Evolutionary conservation across 2,113 vertebrate genomes (phyloP).

Genomic region (Condylura cristata): DNA sequence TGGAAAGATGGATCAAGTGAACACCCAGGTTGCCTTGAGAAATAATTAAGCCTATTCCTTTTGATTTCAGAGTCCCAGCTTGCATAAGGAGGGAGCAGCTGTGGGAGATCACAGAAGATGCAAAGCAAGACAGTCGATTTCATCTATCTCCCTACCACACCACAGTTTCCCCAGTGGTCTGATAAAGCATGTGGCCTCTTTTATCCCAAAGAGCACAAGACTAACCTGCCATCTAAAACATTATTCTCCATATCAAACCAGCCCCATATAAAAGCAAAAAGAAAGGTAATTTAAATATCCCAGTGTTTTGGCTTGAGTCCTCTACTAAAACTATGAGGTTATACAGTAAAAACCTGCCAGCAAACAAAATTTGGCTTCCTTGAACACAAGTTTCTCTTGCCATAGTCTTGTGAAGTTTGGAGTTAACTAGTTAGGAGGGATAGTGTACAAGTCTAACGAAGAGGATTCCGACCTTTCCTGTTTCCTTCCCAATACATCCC

Average conservation of each 20-base stretch:
- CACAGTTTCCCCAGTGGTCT: conserved; percentile 24
- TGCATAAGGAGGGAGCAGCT: conserved; percentile 72
- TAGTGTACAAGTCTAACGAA: background rate
- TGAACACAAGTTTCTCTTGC: conserved; percentile 33
- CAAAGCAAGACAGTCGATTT: conserved; percentile 56
- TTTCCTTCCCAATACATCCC: background rate
- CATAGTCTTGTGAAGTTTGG: background rate
- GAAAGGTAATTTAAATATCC: background rate
- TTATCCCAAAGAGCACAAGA: background rate
- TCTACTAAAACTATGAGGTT: conserved; percentile 3
- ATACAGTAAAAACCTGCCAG: background rate
- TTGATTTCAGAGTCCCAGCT: conserved; percentile 70
- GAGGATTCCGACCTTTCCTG: background rate
- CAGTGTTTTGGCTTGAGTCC: background rate
- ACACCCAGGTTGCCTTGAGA: conserved; percentile 46
- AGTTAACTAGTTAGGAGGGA: background rate
- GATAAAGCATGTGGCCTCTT: background rate
- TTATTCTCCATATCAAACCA: background rate
- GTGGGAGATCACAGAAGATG: conserved; percentile 48
- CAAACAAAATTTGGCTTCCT: background rate
- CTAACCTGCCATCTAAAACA: background rate
- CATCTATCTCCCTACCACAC: conserved; percentile 33
- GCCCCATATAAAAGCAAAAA: background rate
- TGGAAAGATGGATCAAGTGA: conserved; percentile 40
- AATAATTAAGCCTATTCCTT: conserved; percentile 58